Evolutionary conservation across 2,113 vertebrate genomes (phyloP).

Genomic region (Rhagologus leucostigma): DNA sequence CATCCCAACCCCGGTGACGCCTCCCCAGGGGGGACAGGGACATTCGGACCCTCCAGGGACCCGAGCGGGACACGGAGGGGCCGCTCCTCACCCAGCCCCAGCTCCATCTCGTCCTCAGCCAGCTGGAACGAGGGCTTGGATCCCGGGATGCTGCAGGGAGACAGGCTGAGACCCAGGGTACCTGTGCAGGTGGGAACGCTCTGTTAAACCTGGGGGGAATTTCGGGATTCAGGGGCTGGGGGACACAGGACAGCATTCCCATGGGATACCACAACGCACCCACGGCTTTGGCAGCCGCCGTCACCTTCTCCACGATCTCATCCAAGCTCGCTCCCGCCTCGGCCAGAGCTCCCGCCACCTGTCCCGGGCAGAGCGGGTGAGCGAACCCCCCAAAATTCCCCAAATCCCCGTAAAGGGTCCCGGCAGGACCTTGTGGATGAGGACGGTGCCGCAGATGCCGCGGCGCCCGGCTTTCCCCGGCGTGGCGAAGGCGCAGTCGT

Average conservation of each 20-base stretch:
- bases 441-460: slow-evolving; percentile 88
- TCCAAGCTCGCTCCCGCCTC: slow-evolving; percentile 81
- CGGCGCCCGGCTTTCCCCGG: slow-evolving; percentile 86
- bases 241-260: background rate
- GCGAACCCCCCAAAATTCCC: background rate
- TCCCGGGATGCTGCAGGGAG: slow-evolving; percentile 90
- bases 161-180: slow-evolving; percentile 88
- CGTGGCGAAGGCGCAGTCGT: slow-evolving; percentile 85
- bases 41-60: rapidly evolving
- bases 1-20: background rate
- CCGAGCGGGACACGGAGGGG: rapidly evolving
- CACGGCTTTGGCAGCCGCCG: slow-evolving; percentile 59
- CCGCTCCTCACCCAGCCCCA: slow-evolving; percentile 85
- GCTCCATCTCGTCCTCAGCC: slow-evolving; percentile 84
- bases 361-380: background rate
- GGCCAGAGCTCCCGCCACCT: slow-evolving; percentile 90
- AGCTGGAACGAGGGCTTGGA: slow-evolving; percentile 86
- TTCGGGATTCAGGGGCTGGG: background rate
- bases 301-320: slow-evolving; percentile 77
- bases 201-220: background rate
- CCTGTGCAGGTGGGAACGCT: slow-evolving; percentile 56
- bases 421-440: slow-evolving; percentile 83
- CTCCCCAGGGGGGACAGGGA: background rate
- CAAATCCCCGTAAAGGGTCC: rapidly evolving
- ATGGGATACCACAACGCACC: slow-evolving; percentile 63